These are phyloP conservation scores for Phainopepla nitens DNA, from an alignment of 2,113 vertebrate species.

Conservation along the genomic window DNA sequence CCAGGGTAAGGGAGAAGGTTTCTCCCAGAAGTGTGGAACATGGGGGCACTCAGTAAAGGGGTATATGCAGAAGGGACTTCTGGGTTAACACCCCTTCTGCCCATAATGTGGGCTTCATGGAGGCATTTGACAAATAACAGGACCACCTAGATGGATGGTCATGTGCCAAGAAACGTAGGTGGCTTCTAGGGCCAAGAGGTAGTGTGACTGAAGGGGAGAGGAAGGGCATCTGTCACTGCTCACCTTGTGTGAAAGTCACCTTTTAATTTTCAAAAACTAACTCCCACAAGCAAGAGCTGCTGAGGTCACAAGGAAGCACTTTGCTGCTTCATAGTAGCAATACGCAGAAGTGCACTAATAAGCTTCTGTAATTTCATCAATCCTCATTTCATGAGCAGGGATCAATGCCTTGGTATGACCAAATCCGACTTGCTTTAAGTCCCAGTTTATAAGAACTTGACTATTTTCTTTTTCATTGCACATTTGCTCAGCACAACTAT, in stretches of 20 bases:
- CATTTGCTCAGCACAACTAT: neutral
- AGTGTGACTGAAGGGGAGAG: rapidly evolving
- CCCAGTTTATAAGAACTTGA: neutral
- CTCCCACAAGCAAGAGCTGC: neutral
- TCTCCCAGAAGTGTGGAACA: neutral
- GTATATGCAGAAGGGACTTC: neutral
- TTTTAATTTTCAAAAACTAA: neutral
- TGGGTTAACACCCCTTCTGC: neutral
- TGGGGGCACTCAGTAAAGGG: rapidly evolving
- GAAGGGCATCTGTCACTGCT: neutral
- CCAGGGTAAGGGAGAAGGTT: neutral
- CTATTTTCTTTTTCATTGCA: neutral
- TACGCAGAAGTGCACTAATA: neutral
- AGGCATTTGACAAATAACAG: neutral
- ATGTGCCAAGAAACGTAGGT: neutral
- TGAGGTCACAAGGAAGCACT: neutral
- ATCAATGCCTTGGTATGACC: neutral
- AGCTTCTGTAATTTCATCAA: neutral
- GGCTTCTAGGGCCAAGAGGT: neutral
- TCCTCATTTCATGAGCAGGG: neutral
- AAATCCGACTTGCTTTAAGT: neutral
- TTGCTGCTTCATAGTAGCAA: neutral
- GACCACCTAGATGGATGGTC: neutral
- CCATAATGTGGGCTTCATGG: neutral
- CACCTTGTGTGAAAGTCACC: neutral